Base-by-base conservation (phyloP, 1,140 invertebrate species). In the Macrocentrus cingulum region DNA sequence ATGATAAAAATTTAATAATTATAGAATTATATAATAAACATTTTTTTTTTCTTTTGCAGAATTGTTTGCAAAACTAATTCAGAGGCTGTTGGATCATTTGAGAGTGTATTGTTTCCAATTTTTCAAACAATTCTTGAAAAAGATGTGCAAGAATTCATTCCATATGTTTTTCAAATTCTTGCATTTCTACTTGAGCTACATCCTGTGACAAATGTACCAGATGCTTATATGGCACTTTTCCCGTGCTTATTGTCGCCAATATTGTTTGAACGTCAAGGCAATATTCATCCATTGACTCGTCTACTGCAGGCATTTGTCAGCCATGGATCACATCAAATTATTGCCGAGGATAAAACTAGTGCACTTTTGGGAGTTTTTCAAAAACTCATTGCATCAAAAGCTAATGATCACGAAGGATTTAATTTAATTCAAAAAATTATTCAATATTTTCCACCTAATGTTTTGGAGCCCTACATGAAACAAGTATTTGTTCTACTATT, bases 321-420 rank as follows among this genome's bases (percentile, higher is more conserved):
- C 52, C 86, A 88, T 50, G 88, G 89, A n/a, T 74, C 86, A 0
- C 77, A 84, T 23, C 87, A 91, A 65, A 89, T 97, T 56, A 78
- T 90, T n/a, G 76, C 75, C 1, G 72, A 84, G 34, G 85, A 86
- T 2, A 89, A 89, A 74, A 76, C 89, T 85, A 88, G 84, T 72
- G 92, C 90, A 32, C 83, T 98, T 57, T 76, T 99, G 7, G 96
- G 95, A 16, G 89, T 98, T 13, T 99, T 97, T 74, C 96, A 98
- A 73, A 98, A 98, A 80, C 79, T 99, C 58, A 94, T 98, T 63
- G 91, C 94, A 2, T 97, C 94, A 0, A 97, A 96, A 81, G 84
- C 87, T 0, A 95, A 98, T 71, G 97, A 99, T 79, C 94, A 98
- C 66, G 94, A 98, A 81, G 97, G 95, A 20, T 98, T 99, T 74